phyloP scores from a whole-genome alignment of 2,888 invertebrate species.

The Andrena fulva region DNA sequence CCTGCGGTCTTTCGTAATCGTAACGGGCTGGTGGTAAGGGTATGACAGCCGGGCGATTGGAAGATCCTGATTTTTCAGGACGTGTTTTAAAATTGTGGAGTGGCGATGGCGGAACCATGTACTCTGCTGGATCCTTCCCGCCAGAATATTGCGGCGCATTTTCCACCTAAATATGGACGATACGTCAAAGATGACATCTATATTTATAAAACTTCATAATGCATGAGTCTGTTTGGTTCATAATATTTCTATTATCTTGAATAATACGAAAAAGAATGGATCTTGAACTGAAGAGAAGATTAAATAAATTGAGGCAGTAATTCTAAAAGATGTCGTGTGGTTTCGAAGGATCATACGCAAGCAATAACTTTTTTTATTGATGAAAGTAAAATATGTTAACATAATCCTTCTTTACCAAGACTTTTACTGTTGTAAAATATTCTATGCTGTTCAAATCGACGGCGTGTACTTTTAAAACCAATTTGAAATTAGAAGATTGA shows the following conservation, averaged over 20 bases:
- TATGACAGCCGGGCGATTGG: conserved; percentile 73
- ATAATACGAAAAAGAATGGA: neutral
- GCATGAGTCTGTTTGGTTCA: too few species aligned
- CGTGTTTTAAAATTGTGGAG: conserved; percentile 73
- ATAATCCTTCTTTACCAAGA: too few species aligned
- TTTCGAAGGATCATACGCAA: too few species aligned
- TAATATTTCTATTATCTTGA: too few species aligned
- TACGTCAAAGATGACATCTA: conserved; percentile 1
- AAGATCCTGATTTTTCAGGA: conserved; percentile 67
- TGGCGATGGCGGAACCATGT: conserved; percentile 80
- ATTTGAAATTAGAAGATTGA: too few species aligned
- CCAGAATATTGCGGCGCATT: conserved; percentile 71
- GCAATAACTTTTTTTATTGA: too few species aligned
- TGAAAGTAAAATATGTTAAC: too few species aligned
- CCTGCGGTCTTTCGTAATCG: conserved; percentile 71
- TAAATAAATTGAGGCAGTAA: neutral
- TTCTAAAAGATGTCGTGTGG: too few species aligned
- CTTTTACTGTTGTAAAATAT: too few species aligned
- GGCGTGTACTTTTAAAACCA: too few species aligned
- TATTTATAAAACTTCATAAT: too few species aligned
- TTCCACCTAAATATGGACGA: conserved; percentile 69
- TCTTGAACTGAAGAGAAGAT: neutral
- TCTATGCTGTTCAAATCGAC: too few species aligned
- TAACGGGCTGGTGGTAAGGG: conserved; percentile 70
- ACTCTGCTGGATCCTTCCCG: conserved; percentile 75